These are phyloP conservation scores for Lomographa bimaculata DNA, from an alignment of 2,888 invertebrate genomes.

Conservation along the genomic window DNA sequence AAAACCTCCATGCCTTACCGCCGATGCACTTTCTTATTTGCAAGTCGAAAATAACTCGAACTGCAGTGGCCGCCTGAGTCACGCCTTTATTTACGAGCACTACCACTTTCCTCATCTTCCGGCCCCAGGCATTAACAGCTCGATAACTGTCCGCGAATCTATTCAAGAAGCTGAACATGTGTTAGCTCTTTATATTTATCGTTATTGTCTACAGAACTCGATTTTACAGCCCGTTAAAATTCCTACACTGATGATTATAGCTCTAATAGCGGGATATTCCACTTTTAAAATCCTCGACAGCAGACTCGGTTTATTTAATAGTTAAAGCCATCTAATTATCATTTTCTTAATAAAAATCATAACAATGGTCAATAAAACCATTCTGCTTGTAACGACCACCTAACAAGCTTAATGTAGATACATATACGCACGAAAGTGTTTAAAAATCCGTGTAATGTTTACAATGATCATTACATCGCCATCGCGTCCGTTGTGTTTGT, in stretches of 20 bases:
- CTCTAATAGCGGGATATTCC: neutral
- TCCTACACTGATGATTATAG: slow-evolving; percentile 8
- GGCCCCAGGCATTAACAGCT: slow-evolving; percentile 44
- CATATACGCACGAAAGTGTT: slow-evolving; percentile 40
- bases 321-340: slow-evolving; percentile 13
- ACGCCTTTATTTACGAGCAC: slow-evolving; percentile 68
- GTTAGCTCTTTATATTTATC: slow-evolving; percentile 36
- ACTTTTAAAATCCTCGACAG: slow-evolving; percentile 4
- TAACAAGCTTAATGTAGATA: slow-evolving; percentile 28
- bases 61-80: slow-evolving; percentile 53
- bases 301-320: slow-evolving; percentile 11
- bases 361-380: slow-evolving; percentile 33
- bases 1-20: slow-evolving; percentile 12
- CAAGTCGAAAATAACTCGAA: slow-evolving; percentile 72
- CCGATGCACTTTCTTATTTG: slow-evolving; percentile 74
- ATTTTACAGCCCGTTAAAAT: slow-evolving; percentile 22
- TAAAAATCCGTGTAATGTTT: slow-evolving; percentile 57
- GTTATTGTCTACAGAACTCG: slow-evolving; percentile 36
- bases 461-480: slow-evolving; percentile 62
- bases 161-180: slow-evolving; percentile 36
- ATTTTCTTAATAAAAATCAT: slow-evolving; percentile 21
- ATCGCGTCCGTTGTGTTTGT: slow-evolving; percentile 53
- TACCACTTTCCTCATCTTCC: slow-evolving; percentile 56
- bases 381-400: slow-evolving; percentile 29
- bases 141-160: slow-evolving; percentile 49